phyloP scores from a whole-genome alignment of 2,113 vertebrate species.

The Myrmecobius fasciatus region DNA sequence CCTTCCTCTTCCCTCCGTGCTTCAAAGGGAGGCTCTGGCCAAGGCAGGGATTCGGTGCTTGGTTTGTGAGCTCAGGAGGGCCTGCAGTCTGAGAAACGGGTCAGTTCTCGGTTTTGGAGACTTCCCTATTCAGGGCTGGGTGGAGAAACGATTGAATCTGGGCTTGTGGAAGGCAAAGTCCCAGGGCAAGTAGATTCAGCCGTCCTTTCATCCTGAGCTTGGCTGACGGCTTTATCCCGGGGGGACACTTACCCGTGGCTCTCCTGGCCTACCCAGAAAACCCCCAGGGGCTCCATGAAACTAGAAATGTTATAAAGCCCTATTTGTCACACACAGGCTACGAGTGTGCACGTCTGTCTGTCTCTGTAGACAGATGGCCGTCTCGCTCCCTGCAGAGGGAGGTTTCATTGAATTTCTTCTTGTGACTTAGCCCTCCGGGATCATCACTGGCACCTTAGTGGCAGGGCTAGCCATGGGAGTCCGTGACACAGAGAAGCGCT shows the following conservation, averaged over 20 bases:
- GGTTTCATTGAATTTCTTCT: neutral
- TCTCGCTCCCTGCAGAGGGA: neutral
- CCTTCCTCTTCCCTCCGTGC: conserved; percentile 29
- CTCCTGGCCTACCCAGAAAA: conserved; percentile 44
- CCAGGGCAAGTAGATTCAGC: conserved; percentile 13
- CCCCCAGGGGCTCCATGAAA: neutral
- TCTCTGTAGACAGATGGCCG: neutral
- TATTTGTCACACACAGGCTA: too few species aligned
- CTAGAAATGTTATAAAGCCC: neutral
- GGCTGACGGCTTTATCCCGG: neutral
- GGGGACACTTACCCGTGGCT: conserved; percentile 29
- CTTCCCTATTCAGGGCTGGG: conserved; percentile 12
- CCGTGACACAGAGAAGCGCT: neutral
- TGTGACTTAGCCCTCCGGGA: neutral
- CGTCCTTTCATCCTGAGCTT: conserved; percentile 45
- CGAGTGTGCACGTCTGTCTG: neutral
- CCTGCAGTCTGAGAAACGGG: neutral
- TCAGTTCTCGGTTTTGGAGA: conserved; percentile 17
- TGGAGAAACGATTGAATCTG: conserved; percentile 40
- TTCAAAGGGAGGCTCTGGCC: conserved; percentile 34
- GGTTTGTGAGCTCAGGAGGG: conserved; percentile 2
- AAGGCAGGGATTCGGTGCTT: neutral
- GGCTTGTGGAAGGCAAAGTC: neutral
- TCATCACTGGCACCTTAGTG: too few species aligned
- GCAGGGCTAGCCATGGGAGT: neutral